Base-by-base conservation (phyloP, 2,888 invertebrate species). In the Arge pagana region DNA sequence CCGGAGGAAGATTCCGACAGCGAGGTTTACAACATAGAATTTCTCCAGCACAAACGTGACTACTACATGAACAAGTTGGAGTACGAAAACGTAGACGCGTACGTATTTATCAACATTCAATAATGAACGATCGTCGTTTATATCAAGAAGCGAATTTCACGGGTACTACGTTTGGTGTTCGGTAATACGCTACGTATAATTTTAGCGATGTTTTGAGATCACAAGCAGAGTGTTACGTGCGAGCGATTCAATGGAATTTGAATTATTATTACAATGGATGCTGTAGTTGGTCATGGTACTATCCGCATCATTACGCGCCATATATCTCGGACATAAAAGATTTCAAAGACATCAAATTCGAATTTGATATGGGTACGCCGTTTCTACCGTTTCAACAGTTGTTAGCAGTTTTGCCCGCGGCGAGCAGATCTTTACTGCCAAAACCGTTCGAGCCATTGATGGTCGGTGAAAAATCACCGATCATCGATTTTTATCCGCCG, bases 221-320 rank as follows among this genome's bases (percentile, higher is more conserved):
- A 28, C 93, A 95, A 78, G 92, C 95, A 0, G 87, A 89, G 70
- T 87, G 90, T 42, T 99, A 97, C 74, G 89, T 98, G 7, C 82
- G 88, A 31, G 97, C 96, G 0, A 86, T 99, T 41, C 97, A 98
- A 67, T 99, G 98, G 98, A 94, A 95, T 71, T 80, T 98, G 13
- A 84, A 89, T 71, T 99, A 99, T 77, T 99, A 99, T 77, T 98
- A 96, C 78, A 88, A 93, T 67, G 98, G 98, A 4, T 93, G 96
- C 36, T 90, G 90, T 43, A 96, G 96, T 0, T 99, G 99, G 99
- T 91, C 93, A 23, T 99, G 98, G 98, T 97, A 84, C 78, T 99
- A 96, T 77, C 96, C 96, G 0, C 92, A 93, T 71, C 97, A 99
- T 77, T 99, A 98, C 77, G 92, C 97, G 0, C 98, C 98, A 0